Evolutionary conservation across 1,140 invertebrate genomes (phyloP), one percentile per base, ranked within the genome.

Genomic region (Sitobion miscanthi): DNA sequence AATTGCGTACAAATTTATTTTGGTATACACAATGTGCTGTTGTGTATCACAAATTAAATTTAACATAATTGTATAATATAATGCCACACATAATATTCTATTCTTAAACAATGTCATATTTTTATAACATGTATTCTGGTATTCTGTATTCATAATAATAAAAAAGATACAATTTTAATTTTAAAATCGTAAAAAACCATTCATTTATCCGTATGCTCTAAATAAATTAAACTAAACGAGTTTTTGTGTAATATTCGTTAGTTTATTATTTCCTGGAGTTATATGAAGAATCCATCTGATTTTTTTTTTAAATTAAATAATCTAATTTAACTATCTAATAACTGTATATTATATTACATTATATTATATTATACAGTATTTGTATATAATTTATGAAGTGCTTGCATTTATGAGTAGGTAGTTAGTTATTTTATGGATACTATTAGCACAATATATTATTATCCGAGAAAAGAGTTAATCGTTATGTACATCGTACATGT

Each of bases 151-250:
- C 14, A 14, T 69, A 77, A n/a, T 17, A 17, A 77, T 77, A 77
- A 77, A 69, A 77, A 77, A 35, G n/a, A 17, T n/a, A 77, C n/a
- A n/a, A 77, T 77, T 77, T 77, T n/a, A 77, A 17, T 77, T 77
- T 77, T 77, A 77, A 77, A 77, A 77, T n/a, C n/a, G 14, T 77
- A n/a, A n/a, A 49, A 69, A 77, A 77, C 30, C 4, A 35, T 77
- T 77, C 14, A 77, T 77, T 77, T 77, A 77, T 77, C n/a, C n/a
- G 7, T 77, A 69, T n/a, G 30, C 14, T 69, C 30, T n/a, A 69
- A 69, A 69, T 77, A 77, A n/a, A 77, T 77, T 77, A 77, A n/a
- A 77, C n/a, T 77, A n/a, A 77, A 77, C n/a, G 62, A 77, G 62
- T 77, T 77, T n/a, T 77, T 77, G 14, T 20, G 62, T n/a, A 20